Base-by-base conservation (phyloP, 2,113 vertebrate species). In the Siniperca chuatsi region DNA sequence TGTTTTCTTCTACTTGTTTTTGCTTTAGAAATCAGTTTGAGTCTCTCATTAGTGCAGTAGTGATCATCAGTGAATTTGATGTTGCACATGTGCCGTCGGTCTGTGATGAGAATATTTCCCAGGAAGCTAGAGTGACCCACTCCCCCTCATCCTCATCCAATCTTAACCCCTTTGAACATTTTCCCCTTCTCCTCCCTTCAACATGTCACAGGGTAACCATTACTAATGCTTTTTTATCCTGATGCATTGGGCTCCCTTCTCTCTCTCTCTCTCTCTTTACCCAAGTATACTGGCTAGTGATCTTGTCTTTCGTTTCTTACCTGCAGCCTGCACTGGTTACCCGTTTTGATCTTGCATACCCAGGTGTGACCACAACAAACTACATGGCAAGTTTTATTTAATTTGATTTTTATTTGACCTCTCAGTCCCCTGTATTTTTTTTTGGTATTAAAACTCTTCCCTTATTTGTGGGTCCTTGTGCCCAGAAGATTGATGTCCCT, bases 321-420 rank as follows among this genome's bases (percentile, higher is more conserved):
- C 94, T 93, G 94, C 95, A 96, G 95, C 94, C 95, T 93, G 94
- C 94, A 61, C 92, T 95, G 95, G 95, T 96, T 92, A 95, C 95
- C 93, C 92, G 92, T 93, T 96, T 94, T 95, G 95, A 95, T 95
- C 95, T 96, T 93, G 93, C 95, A 79, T 95, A 95, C 93, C 94
- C 94, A 35, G 94, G 95, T 92, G 92, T 94, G 94, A 95, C 93
- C 79, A 86, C 94, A 82, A 92, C 93, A 95, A 96, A 95, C 94
- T 95, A 95, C 94, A 94, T 96, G 95, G 95, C 95, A 96, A 96
- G 95, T 96, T 94, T 92, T 87, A 60, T 89, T 84, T 94, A 57
- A 79, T 87, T 88, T 90, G n/a, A 33, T 75, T 90, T 86, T 91
- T 18, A 62, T 82, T 70, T 91, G 8, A 55, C 23, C 33, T 75